Percentiles rank a stretch among this genome's conserved stretches.
These are phyloP conservation scores for Schizopygopsis malacanthus DNA, from an alignment of 2,797 vertebrate genomes.

Conservation along the genomic window DNA sequence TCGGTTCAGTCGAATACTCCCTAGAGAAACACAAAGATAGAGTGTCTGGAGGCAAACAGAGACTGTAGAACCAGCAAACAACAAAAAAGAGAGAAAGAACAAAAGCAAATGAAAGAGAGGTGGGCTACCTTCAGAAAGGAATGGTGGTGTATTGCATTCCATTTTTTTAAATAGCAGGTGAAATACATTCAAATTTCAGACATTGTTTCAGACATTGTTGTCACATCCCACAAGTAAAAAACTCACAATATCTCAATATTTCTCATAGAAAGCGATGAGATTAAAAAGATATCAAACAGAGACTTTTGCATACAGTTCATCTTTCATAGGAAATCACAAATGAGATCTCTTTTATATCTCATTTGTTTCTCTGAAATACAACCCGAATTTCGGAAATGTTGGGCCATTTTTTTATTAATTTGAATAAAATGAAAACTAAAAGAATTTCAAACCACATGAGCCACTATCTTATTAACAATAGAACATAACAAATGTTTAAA, in stretches of 20 bases:
- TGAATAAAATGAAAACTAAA: not conserved
- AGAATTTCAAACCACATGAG: not conserved
- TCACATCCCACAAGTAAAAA: not conserved
- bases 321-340: too few species aligned
- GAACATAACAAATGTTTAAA: too few species aligned
- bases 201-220: not conserved
- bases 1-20: not conserved
- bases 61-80: not conserved
- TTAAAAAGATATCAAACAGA: too few species aligned
- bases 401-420: not conserved
- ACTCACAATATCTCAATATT: not conserved
- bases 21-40: conserved; percentile 17
- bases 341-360: not conserved
- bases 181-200: not conserved
- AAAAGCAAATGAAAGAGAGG: conserved; percentile 5
- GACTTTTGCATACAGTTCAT: too few species aligned
- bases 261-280: not conserved
- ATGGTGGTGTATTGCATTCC: not conserved
- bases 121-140: not conserved
- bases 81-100: not conserved
- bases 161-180: not conserved
- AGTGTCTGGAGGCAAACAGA: conserved; percentile 8
- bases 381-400: too few species aligned
- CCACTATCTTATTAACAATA: too few species aligned
- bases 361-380: not conserved